Base-by-base conservation (phyloP, 1,140 invertebrate genomes). In the Aphaenogaster rudis region DNA sequence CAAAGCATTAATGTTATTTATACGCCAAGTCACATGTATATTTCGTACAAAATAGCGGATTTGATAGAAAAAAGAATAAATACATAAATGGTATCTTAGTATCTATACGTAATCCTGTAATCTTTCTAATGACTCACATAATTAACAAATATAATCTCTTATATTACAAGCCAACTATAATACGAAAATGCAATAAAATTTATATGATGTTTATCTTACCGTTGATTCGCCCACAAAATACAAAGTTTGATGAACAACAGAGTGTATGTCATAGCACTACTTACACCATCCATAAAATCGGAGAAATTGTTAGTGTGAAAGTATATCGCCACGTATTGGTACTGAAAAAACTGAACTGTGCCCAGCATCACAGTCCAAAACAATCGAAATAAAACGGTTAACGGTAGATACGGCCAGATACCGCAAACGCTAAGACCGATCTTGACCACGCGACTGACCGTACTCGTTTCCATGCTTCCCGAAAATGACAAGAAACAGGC, bases 221-320 rank as follows among this genome's bases (percentile, higher is more conserved):
- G 39, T 28, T 72, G 72, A 52, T 90, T 90, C 0, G 3, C 15
- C 86, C 89, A 90, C 1, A 90, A 74, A 33, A 63, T 85, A 15
- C 33, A 17, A 39, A 89, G 52, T 69, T 88, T 90, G 8, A 90
- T 57, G 9, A 17, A 80, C 3, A 89, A 3, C 0, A 90, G n/a
- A 13, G 9, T 84, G 4, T 80, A 87, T 0, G 86, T 21, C 21
- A 90, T 11, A 3, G 66, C 15, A 9, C 66, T 85, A 39, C 88
- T 86, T 3, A 90, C 33, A 9, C 86, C 15, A 3, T 90, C 88
- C 67, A 89, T 63, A 0, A 90, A 50, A 2, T 89, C n/a, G 3
- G 61, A 9, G n/a, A 90, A 50, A 13, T 36, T 63, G 3, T 39
- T 11, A 1, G 6, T 54, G 28, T 9, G 11, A 15, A 78, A 45